A percentile compares a stretch with the other conserved stretches of the same genome.
Evolutionary conservation across 2,797 vertebrate species (phyloP).

Genomic region (Karalla daura): DNA sequence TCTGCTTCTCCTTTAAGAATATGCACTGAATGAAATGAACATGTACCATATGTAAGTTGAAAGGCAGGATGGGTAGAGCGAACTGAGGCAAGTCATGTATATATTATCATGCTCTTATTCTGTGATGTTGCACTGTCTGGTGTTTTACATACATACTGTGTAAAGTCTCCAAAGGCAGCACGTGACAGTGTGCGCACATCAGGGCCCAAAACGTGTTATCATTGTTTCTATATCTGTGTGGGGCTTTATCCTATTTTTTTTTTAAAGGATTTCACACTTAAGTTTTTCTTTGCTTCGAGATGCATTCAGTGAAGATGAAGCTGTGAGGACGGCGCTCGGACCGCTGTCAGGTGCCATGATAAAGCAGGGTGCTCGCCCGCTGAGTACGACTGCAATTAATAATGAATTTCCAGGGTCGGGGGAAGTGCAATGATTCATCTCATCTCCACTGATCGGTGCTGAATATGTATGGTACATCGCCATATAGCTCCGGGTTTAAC

Average conservation of each 20-base stretch:
- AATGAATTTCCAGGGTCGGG: conserved; percentile 52
- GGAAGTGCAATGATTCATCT: conserved; percentile 55
- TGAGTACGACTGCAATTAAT: conserved; percentile 48
- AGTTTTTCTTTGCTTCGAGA: not conserved
- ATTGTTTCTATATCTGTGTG: not conserved
- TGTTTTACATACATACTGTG: conserved; percentile 37
- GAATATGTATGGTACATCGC: not conserved
- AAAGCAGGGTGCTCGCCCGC: conserved; percentile 4
- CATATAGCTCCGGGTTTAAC: not conserved
- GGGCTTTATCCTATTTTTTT: not conserved
- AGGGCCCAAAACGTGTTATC: not conserved
- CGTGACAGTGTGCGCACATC: not conserved
- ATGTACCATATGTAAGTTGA: conserved; percentile 16
- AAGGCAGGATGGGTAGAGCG: conserved; percentile 19
- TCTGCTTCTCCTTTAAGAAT: conserved; percentile 32
- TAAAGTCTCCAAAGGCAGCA: conserved; percentile 18
- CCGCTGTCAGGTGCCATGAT: conserved; percentile 15
- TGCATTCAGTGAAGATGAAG: not conserved
- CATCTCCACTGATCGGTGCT: not conserved
- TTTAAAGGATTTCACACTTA: not conserved
- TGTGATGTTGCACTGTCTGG: conserved; percentile 53
- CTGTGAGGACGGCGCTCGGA: not conserved
- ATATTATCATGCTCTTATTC: conserved; percentile 38
- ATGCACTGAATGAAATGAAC: conserved; percentile 36
- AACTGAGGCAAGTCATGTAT: conserved; percentile 48